Conservation (phyloP, 1,140 invertebrate species). For the Liolophura sinensis region DNA sequence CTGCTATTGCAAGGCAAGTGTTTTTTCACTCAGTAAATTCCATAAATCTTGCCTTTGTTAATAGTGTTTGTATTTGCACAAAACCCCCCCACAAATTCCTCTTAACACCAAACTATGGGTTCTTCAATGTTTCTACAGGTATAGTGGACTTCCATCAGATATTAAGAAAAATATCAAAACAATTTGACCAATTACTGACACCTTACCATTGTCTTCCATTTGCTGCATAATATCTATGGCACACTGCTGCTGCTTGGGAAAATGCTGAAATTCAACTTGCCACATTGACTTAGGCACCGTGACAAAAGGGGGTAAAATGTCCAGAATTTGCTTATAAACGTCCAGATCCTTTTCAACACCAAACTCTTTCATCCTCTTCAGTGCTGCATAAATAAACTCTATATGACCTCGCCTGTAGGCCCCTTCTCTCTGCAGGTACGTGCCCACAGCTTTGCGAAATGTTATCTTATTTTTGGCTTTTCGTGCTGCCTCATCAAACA, state of each 20-base stretch:
- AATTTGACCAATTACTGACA: no score
- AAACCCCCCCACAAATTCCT: no score
- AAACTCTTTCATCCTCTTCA: slow-evolving; percentile 88
- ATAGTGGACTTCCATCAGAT: no score
- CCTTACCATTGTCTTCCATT: slow-evolving; percentile 85
- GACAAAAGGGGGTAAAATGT: slow-evolving; percentile 90
- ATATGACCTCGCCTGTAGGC: slow-evolving; percentile 67
- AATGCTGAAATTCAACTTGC: slow-evolving; percentile 80
- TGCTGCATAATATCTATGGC: slow-evolving; percentile 82
- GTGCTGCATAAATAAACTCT: slow-evolving; percentile 89
- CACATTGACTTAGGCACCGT: slow-evolving; percentile 75
- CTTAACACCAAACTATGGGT: no score
- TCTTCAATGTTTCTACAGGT: not conserved
- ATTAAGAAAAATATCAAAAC: no score
- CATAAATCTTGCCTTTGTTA: no score
- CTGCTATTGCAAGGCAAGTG: no score
- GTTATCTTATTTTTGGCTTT: slow-evolving; percentile 22
- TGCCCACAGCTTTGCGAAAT: slow-evolving; percentile 34
- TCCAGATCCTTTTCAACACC: slow-evolving; percentile 83
- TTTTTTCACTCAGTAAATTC: no score
- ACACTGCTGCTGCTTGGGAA: slow-evolving; percentile 92
- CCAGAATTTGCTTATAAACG: slow-evolving; percentile 85
- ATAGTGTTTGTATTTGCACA: no score
- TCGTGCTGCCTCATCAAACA: not conserved
- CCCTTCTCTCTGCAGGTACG: slow-evolving; percentile 35